Evolutionary conservation across 92 coral and sea anemone genomes (phyloP).

Genomic region (Porites cylindrica): DNA sequence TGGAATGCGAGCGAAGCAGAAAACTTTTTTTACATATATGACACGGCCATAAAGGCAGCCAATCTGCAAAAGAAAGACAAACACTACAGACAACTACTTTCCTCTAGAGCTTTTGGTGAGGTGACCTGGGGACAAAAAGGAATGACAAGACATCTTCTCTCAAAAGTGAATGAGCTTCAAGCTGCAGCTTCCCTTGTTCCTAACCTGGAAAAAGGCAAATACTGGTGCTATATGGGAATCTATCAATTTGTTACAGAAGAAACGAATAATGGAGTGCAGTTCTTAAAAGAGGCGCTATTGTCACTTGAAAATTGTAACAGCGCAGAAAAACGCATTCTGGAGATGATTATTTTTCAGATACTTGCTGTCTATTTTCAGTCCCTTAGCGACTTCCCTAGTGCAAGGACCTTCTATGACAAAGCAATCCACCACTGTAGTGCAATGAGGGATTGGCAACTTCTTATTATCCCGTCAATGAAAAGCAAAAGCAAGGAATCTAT

Average conservation of each 20-base stretch:
- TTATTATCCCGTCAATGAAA: neutral
- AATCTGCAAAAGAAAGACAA: no score
- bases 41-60: no score
- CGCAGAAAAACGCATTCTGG: neutral
- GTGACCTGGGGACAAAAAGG: neutral
- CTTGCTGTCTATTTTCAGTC: neutral
- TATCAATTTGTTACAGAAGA: neutral
- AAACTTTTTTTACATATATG: neutral
- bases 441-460: neutral
- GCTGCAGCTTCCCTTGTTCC: neutral
- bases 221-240: neutral
- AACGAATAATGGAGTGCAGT: neutral
- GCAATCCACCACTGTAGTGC: neutral
- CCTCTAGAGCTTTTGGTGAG: no score
- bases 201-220: neutral
- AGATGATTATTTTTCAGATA: neutral
- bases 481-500: neutral
- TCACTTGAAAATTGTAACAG: neutral
- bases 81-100: no score
- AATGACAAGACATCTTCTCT: neutral
- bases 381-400: neutral
- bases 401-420: neutral
- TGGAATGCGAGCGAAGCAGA: neutral
- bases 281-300: neutral
- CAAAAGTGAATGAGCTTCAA: neutral